Conservation (phyloP, 2,888 invertebrate species). For the Trachelus stipa region DNA sequence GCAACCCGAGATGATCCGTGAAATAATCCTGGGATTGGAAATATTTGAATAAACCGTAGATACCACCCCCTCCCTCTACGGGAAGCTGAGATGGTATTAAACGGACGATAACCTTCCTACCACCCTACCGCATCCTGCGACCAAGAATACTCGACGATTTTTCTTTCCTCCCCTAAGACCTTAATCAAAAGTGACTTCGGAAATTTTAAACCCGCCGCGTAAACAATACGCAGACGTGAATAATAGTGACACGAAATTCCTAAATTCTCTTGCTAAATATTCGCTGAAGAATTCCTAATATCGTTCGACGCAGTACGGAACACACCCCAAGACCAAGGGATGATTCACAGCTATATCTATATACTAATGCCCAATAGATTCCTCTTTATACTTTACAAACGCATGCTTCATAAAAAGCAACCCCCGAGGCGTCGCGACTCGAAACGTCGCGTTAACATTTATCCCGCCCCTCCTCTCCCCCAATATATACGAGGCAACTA, state of each 20-base stretch:
- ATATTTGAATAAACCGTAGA: constrained; percentile 24
- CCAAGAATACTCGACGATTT: not conserved
- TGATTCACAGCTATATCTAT: not conserved
- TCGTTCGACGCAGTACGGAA: not conserved
- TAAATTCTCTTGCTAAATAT: not conserved
- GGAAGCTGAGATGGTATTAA: not conserved
- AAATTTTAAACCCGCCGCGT: not conserved
- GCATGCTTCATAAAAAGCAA: not conserved
- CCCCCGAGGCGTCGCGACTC: not conserved
- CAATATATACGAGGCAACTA: not conserved
- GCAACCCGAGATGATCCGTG: constrained; percentile 23
- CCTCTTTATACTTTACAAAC: not conserved
- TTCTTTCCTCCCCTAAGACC: not conserved
- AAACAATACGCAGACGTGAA: not conserved
- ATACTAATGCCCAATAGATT: not conserved
- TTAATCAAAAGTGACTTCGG: not conserved
- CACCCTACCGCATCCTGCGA: not conserved
- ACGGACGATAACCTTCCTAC: not conserved
- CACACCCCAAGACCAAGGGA: not conserved
- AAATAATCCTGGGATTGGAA: constrained; percentile 28
- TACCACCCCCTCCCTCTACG: not conserved
- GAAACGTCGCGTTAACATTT: not conserved
- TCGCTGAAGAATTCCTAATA: not conserved
- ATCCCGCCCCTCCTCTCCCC: not conserved
- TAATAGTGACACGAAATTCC: not conserved